Percentiles rank a stretch among this genome's conserved stretches.
phyloP scores from a whole-genome alignment of 2,797 vertebrate species.

The Mallotus villosus region DNA sequence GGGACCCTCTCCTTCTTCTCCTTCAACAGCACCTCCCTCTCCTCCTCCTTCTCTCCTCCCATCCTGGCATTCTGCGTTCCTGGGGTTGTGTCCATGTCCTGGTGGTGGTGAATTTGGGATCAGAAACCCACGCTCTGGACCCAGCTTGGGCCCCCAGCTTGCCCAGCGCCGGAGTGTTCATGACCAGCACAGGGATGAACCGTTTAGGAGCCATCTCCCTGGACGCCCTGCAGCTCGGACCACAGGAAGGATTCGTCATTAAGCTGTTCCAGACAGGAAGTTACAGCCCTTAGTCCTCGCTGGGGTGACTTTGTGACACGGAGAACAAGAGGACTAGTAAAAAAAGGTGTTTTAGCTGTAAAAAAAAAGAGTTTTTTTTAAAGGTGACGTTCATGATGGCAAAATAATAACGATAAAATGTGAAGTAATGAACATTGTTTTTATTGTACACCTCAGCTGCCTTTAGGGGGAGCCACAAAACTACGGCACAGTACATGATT shows the following conservation, averaged over 20 bases:
- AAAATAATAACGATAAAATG: too few relatives aligned
- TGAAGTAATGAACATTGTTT: too few relatives aligned
- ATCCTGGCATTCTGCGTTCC: constrained; percentile 72
- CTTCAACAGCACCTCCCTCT: constrained; percentile 53
- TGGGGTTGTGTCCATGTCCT: constrained; percentile 77
- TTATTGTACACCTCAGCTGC: too few relatives aligned
- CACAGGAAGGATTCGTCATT: constrained; percentile 73
- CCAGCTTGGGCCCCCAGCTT: constrained; percentile 57
- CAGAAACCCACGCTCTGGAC: constrained; percentile 50
- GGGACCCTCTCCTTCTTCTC: constrained; percentile 71
- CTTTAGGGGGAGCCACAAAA: too few relatives aligned
- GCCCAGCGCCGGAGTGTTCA: constrained; percentile 67
- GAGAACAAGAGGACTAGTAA: neutral
- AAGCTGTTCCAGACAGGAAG: constrained; percentile 69
- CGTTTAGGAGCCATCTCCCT: constrained; percentile 61
- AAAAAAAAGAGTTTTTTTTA: too few relatives aligned
- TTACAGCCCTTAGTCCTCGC: constrained; percentile 46
- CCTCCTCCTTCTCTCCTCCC: constrained; percentile 29
- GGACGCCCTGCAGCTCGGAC: constrained; percentile 53
- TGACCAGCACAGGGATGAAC: constrained; percentile 68
- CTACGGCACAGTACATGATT: too few relatives aligned
- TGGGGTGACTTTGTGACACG: neutral
- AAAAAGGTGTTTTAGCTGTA: neutral
- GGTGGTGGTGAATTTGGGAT: constrained; percentile 68
- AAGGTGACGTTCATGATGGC: too few relatives aligned